Evolutionary conservation across 2,888 invertebrate genomes (phyloP).

Genomic region (Odontothrips loti): DNA sequence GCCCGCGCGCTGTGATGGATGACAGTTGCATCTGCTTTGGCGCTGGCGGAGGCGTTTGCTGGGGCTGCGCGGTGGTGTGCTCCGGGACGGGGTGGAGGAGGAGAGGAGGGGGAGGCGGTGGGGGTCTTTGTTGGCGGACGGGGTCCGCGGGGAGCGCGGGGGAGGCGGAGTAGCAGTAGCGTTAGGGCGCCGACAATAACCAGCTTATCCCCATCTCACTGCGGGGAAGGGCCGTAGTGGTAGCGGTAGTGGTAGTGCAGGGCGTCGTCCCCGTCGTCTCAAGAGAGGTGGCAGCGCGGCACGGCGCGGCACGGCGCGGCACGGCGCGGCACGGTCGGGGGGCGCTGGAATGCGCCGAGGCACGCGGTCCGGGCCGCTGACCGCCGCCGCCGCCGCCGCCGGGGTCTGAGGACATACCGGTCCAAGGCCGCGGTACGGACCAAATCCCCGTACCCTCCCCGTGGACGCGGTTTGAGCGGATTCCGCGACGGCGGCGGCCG

Average conservation of each 20-base stretch:
- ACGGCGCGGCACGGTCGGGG: not conserved
- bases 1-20: not conserved
- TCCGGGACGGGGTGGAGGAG: too few species aligned
- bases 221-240: not conserved
- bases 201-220: slow-evolving; percentile 6
- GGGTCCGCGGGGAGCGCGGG: not conserved
- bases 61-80: too few species aligned
- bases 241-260: not conserved
- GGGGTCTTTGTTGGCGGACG: not conserved
- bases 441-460: too few species aligned
- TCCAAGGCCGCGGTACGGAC: too few species aligned
- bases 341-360: not conserved
- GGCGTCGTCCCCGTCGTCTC: not conserved
- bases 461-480: too few species aligned
- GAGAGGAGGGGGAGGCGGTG: too few species aligned
- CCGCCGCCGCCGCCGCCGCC: too few species aligned
- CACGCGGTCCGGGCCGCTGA: not conserved
- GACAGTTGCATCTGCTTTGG: slow-evolving; percentile 6
- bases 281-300: not conserved
- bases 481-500: too few species aligned
- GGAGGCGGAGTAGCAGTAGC: not conserved
- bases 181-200: not conserved
- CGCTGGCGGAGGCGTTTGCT: not conserved
- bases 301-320: not conserved
- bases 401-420: too few species aligned